These are phyloP conservation scores for Apodemus agrarius DNA, from an alignment of 2,797 vertebrate species.

Conservation along the genomic window DNA sequence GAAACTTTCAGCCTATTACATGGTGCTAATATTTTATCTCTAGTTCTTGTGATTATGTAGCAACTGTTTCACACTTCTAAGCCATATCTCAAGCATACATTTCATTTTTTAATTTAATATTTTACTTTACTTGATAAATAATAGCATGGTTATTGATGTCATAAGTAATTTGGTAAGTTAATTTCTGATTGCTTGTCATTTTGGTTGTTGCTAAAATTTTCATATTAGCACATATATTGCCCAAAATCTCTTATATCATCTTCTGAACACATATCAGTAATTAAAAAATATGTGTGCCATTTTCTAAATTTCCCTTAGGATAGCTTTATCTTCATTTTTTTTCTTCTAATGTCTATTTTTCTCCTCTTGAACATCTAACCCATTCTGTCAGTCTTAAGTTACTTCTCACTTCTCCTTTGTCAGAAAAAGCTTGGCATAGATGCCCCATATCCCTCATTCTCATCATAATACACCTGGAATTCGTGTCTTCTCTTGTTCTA, in stretches of 20 bases:
- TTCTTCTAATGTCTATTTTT: neutral
- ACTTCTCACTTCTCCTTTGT: neutral
- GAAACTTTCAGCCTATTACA: neutral
- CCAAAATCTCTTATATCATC: neutral
- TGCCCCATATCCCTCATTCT: neutral
- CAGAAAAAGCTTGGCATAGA: neutral
- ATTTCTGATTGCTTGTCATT: neutral
- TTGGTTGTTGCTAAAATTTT: neutral
- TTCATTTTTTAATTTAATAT: slow-evolving; percentile 42
- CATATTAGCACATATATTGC: neutral
- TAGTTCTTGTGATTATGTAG: neutral
- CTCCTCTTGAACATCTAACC: neutral
- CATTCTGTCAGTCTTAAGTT: neutral
- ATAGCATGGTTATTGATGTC: neutral
- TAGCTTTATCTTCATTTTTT: neutral
- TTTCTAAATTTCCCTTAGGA: neutral
- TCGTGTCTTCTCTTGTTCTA: neutral
- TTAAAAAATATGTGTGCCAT: neutral
- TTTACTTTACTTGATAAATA: neutral
- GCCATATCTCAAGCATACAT: neutral
- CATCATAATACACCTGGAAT: neutral
- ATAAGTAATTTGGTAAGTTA: slow-evolving; percentile 3
- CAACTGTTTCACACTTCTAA: neutral
- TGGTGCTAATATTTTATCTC: neutral
- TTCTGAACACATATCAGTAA: neutral